Conservation (phyloP, 2,888 invertebrate species). For the Hydrotaea diabolus region DNA sequence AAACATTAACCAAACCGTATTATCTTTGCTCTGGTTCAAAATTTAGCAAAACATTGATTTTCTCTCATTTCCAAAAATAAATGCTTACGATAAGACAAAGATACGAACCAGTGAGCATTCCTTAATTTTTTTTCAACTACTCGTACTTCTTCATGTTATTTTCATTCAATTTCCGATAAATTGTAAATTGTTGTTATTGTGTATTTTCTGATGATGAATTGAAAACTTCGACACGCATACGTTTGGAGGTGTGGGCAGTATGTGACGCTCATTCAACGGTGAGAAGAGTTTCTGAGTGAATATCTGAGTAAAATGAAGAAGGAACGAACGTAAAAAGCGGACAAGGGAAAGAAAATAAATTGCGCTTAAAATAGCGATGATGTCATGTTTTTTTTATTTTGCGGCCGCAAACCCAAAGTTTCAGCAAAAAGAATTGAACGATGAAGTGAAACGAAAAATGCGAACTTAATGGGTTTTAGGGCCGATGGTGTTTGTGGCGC, state of each 20-base stretch:
- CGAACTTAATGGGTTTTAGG: not conserved
- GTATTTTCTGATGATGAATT: not conserved
- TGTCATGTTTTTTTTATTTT: conserved; percentile 27
- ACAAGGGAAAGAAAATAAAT: conserved; percentile 13
- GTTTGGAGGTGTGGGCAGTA: not conserved
- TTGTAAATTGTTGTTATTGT: not conserved
- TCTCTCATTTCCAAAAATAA: not conserved
- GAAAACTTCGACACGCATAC: not conserved
- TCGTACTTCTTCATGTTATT: not conserved
- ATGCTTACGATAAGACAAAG: not conserved
- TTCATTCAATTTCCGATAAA: conserved; percentile 12
- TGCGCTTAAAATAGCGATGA: conserved; percentile 36
- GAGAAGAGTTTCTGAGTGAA: not conserved
- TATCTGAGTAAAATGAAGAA: not conserved
- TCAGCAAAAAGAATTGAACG: conserved; percentile 6
- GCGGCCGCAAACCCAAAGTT: not conserved
- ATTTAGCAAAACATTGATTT: not conserved
- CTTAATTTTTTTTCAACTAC: conserved; percentile 1
- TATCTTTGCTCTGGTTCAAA: not conserved
- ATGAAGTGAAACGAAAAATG: not conserved
- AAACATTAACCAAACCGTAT: not conserved
- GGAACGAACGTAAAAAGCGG: not conserved
- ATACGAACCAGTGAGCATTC: not conserved
- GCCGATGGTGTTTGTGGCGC: not conserved
- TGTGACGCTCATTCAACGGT: too few species aligned